phyloP scores from a whole-genome alignment of 2,113 vertebrate species.

The Lonchura striata region DNA sequence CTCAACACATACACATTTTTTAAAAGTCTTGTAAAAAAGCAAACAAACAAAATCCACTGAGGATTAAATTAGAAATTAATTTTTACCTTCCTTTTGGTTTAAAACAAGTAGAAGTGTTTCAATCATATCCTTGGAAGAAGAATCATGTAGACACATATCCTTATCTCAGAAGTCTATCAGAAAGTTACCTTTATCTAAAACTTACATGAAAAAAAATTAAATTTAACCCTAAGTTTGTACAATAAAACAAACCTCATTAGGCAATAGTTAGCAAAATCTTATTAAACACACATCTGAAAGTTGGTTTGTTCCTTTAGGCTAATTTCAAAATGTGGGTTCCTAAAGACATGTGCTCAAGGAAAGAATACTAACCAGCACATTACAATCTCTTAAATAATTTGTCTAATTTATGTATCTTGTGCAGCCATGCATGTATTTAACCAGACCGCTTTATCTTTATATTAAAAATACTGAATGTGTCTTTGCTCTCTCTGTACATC shows the following conservation, averaged over 20 bases:
- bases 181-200: neutral
- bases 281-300: neutral
- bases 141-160: neutral
- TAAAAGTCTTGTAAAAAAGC: neutral
- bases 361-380: neutral
- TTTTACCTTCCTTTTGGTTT: neutral
- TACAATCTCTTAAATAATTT: neutral
- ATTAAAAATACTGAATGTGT: neutral
- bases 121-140: neutral
- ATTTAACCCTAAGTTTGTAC: neutral
- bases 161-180: neutral
- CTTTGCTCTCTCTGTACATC: neutral
- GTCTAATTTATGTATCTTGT: neutral
- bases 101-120: neutral
- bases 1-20: fast-evolving
- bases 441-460: neutral
- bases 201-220: neutral
- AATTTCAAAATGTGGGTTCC: neutral
- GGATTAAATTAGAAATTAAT: neutral
- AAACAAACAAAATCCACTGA: fast-evolving
- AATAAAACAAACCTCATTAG: neutral
- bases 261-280: neutral
- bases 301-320: neutral
- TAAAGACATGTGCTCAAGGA: neutral
- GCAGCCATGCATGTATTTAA: neutral